phyloP scores from a whole-genome alignment of 2,797 vertebrate species.

The Ficedula albicollis region DNA sequence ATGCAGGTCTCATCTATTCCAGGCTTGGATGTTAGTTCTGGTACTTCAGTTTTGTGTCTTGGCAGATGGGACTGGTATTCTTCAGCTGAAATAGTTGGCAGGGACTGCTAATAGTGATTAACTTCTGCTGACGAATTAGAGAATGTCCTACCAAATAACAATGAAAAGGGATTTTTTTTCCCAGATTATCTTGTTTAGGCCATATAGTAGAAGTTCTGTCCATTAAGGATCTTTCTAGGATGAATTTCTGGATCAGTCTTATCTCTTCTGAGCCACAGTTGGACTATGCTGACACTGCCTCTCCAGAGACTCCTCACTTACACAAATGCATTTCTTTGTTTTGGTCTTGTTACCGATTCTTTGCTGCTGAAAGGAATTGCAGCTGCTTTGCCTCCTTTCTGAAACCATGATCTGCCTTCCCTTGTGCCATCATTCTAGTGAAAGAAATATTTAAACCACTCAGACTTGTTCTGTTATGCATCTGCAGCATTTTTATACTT shows the following conservation, averaged over 20 bases:
- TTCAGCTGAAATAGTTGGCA: background rate
- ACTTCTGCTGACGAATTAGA: background rate
- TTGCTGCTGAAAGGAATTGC: background rate
- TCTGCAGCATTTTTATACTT: background rate
- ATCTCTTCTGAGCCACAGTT: background rate
- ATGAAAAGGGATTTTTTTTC: background rate
- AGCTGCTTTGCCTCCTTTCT: background rate
- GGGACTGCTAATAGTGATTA: background rate
- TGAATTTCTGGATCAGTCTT: background rate
- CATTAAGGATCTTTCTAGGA: background rate
- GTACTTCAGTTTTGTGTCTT: background rate
- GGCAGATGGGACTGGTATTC: background rate
- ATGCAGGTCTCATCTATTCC: background rate
- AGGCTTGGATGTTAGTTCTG: background rate
- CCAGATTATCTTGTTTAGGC: background rate
- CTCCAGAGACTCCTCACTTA: background rate
- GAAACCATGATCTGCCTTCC: background rate
- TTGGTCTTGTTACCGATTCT: background rate
- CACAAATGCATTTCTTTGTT: background rate
- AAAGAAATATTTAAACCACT: background rate
- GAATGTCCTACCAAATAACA: background rate
- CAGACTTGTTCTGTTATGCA: background rate
- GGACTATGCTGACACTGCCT: background rate
- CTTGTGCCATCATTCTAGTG: background rate
- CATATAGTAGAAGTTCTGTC: background rate